Base-by-base conservation (phyloP, 2,113 vertebrate species). In the Eulacestoma nigropectus region DNA sequence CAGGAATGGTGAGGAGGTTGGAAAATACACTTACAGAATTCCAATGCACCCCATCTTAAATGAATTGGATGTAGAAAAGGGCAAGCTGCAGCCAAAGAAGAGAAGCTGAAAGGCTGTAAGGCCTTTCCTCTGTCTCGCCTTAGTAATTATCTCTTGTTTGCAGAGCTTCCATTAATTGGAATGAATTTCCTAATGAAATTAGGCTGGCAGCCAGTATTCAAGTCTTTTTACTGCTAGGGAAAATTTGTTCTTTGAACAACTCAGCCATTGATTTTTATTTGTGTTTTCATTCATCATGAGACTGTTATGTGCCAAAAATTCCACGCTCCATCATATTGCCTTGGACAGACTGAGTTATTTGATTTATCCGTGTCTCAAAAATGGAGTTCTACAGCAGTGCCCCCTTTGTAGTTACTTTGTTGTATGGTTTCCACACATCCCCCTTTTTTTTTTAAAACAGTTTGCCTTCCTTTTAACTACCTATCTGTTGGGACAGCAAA, bases 181-280 rank as follows among this genome's bases (percentile, higher is more conserved):
- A 96, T 93, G 89, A 89, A 96, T 97, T 96, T 96, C 89, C 94
- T 97, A 97, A 97, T 96, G 89, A 97, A 97, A 97, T 91, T 93
- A 97, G 96, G 96, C 96, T 85, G 52, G 82, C 76, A 93, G 95
- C 97, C 97, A 97, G 95, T 85, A 95, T 96, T 96, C 91, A 97
- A 93, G 90, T 82, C 82, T 89, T 95, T 96, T 95, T 95, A 97
- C 79, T 95, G 96, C 91, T 93, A 87, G 92, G 93, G 93, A 96
- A 96, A 97, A 97, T 94, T 90, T 95, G 94, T 95, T 97, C 93
- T 96, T 96, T 96, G 91, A 96, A 94, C 93, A 96, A 89, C 81
- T 94, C 77, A 84, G 84, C 92, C 94, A 97, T 97, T 97, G 97
- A 97, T 97, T 97, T 97, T 97, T 95, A 92, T 96, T 96, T 97